Conservation (phyloP, 1,140 invertebrate genomes). For the Adelges cooleyi region DNA sequence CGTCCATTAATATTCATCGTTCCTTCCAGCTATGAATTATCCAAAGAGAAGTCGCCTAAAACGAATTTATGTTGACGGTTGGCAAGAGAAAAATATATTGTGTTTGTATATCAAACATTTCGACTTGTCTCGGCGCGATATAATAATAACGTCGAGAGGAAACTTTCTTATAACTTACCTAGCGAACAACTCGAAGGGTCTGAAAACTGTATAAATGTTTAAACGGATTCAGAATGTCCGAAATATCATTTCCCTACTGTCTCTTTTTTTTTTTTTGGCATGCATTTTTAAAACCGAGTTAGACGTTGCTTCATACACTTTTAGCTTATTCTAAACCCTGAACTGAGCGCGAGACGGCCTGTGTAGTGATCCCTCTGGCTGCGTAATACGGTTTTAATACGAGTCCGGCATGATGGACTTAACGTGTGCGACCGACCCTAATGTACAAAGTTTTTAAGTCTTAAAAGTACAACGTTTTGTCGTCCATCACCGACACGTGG, state of each 20-base stretch:
- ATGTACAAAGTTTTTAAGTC: background rate
- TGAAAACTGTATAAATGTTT: slow-evolving; percentile 7
- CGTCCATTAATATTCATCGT: no score
- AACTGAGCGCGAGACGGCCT: no score
- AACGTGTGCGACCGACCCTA: background rate
- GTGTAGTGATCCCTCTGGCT: background rate
- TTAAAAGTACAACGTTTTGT: background rate
- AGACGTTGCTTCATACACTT: background rate
- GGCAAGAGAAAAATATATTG: background rate
- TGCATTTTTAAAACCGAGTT: background rate
- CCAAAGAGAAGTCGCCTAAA: background rate
- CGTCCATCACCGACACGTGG: no score
- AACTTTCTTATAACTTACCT: background rate
- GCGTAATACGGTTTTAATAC: background rate
- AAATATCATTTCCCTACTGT: slow-evolving; percentile 1
- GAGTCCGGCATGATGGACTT: background rate
- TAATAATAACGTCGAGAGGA: background rate
- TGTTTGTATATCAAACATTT: slow-evolving; percentile 16
- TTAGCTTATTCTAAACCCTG: background rate
- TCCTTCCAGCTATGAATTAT: slow-evolving; percentile 2
- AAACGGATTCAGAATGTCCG: slow-evolving; percentile 1
- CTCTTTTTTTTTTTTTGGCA: background rate
- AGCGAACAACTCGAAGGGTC: background rate
- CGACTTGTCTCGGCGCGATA: background rate
- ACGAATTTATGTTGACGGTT: background rate